Evolutionary conservation across 2,113 vertebrate genomes (phyloP).

Genomic region (Pagrus major): DNA sequence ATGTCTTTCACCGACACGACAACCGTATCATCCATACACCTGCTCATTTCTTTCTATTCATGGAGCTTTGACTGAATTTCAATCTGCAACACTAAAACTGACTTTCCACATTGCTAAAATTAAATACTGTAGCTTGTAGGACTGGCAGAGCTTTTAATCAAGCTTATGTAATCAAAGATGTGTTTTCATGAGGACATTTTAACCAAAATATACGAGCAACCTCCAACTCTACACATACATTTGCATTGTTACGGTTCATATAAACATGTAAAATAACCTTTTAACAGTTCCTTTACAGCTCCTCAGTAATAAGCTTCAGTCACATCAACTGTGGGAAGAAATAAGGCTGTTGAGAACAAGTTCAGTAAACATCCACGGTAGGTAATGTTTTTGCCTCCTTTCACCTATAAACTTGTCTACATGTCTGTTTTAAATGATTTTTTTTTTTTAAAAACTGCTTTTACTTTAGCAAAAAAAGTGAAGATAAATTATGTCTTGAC

Average conservation of each 20-base stretch:
- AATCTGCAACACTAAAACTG: slow-evolving; percentile 52
- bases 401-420: neutral
- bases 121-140: slow-evolving; percentile 77
- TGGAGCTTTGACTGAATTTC: slow-evolving; percentile 50
- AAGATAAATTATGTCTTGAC: neutral
- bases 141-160: slow-evolving; percentile 75
- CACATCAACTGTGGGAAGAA: neutral
- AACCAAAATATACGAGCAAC: slow-evolving; percentile 49
- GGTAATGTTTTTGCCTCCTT: slow-evolving; percentile 6
- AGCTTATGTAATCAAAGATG: slow-evolving; percentile 67
- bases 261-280: slow-evolving; percentile 19
- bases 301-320: slow-evolving; percentile 28
- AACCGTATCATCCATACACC: slow-evolving; percentile 42
- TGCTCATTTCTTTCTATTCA: slow-evolving; percentile 33
- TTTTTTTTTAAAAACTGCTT: neutral
- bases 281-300: slow-evolving; percentile 28
- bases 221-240: slow-evolving; percentile 24
- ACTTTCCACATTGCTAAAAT: slow-evolving; percentile 57
- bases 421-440: too few relatives aligned
- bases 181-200: slow-evolving; percentile 37
- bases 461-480: neutral
- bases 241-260: slow-evolving; percentile 46
- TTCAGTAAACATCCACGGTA: slow-evolving; percentile 10
- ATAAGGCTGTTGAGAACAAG: slow-evolving; percentile 1
- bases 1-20: slow-evolving; percentile 50